A percentile compares a stretch with the other conserved stretches of the same genome.
These are phyloP conservation scores for Argopecten irradians DNA, from an alignment of 1,140 invertebrate species.

Conservation along the genomic window DNA sequence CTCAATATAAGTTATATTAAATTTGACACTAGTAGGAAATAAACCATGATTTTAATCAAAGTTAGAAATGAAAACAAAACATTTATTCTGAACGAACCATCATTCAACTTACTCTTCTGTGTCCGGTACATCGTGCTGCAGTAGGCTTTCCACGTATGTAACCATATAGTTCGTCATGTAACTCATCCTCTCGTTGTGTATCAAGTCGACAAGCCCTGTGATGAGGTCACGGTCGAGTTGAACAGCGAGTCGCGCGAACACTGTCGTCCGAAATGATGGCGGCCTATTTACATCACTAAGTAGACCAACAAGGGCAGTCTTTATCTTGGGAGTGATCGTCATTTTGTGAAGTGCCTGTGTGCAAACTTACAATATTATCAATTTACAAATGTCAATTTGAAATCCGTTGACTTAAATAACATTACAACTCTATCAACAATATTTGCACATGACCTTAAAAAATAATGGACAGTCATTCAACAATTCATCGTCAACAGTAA, in stretches of 20 bases:
- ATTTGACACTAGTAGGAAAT: no score
- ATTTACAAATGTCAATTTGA: no score
- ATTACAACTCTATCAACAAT: no score
- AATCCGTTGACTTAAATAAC: no score
- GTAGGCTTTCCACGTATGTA: slow-evolving; percentile 31
- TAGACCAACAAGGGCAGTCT: slow-evolving; percentile 1
- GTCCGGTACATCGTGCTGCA: slow-evolving; percentile 49
- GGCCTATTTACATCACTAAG: slow-evolving; percentile 32
- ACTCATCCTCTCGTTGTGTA: slow-evolving; percentile 38
- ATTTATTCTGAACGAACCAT: no score
- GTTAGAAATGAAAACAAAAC: no score
- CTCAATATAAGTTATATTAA: no score
- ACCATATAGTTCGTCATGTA: slow-evolving; percentile 46
- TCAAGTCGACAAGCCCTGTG: slow-evolving; percentile 24
- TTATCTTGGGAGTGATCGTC: slow-evolving; percentile 29
- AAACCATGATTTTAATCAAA: no score
- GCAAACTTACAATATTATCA: no score
- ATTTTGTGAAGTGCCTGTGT: neutral
- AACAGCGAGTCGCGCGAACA: slow-evolving; percentile 25
- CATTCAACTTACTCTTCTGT: slow-evolving; percentile 29
- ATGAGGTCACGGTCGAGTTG: neutral
- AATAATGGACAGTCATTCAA: no score
- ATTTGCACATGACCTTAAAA: no score
- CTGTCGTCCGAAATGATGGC: neutral
- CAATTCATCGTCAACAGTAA: no score